Conservation (phyloP, 2,797 vertebrate species). For the Serranus cabrilla region DNA sequence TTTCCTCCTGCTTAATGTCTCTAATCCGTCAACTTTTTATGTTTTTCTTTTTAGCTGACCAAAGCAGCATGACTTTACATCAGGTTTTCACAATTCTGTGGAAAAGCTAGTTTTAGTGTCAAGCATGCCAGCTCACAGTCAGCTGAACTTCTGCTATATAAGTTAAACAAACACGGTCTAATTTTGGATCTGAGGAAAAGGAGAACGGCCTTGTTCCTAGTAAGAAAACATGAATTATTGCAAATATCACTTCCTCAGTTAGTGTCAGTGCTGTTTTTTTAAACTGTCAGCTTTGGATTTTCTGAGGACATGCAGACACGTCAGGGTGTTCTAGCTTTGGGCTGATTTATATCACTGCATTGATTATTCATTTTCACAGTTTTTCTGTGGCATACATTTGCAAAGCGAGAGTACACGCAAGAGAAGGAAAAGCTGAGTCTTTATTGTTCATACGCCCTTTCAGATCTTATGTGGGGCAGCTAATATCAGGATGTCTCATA, state of each 20-base stretch:
- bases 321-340: background rate
- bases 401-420: background rate
- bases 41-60: slow-evolving; percentile 24
- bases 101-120: slow-evolving; percentile 34
- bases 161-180: slow-evolving; percentile 43
- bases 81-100: slow-evolving; percentile 52
- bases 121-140: slow-evolving; percentile 71
- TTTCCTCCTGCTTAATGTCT: background rate
- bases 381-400: background rate
- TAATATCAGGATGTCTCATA: slow-evolving; percentile 24
- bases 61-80: slow-evolving; percentile 32
- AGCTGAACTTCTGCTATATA: slow-evolving; percentile 50
- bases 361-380: background rate
- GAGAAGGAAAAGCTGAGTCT: slow-evolving; percentile 17
- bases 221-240: background rate
- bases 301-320: too few species aligned
- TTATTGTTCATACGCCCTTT: background rate
- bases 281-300: background rate
- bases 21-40: background rate
- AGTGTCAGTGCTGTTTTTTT: background rate
- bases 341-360: background rate
- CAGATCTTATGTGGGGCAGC: background rate
- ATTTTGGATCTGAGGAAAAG: slow-evolving; percentile 56
- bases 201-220: slow-evolving; percentile 14
- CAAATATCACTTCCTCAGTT: background rate